Conservation (phyloP, 2,113 vertebrate species). For the Mixornis gularis region DNA sequence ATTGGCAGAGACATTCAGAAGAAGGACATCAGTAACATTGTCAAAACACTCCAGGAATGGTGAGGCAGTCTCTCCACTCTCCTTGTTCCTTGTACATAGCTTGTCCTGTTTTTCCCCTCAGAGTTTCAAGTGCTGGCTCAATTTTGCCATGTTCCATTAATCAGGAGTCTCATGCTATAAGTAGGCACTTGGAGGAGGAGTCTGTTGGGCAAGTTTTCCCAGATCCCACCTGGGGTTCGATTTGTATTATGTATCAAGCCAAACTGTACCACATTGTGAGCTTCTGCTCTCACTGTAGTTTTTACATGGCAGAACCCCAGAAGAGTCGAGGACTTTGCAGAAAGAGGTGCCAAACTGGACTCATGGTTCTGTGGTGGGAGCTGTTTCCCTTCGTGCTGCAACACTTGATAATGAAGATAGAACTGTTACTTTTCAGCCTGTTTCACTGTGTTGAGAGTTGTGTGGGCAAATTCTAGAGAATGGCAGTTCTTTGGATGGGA, state of each 20-base stretch:
- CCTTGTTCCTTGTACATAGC: background rate
- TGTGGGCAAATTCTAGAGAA: background rate
- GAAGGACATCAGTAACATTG: slow-evolving; percentile 76
- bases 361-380: background rate
- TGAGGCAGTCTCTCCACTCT: slow-evolving; percentile 51
- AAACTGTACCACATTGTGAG: background rate
- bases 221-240: background rate
- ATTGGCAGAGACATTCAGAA: slow-evolving; percentile 81
- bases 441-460: background rate
- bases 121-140: background rate
- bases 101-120: background rate
- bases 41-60: slow-evolving; percentile 82
- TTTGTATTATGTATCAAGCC: background rate
- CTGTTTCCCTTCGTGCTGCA: background rate
- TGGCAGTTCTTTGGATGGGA: background rate
- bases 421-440: background rate
- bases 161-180: background rate
- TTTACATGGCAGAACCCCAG: background rate
- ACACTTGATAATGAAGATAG: background rate
- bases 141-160: background rate
- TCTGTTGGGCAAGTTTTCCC: background rate
- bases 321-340: background rate
- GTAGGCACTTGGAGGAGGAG: background rate
- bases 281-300: background rate
- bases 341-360: background rate